Evolutionary conservation across 1,140 invertebrate species (phyloP), one percentile per base, ranked within the genome.

Genomic region (Caerostris darwini): DNA sequence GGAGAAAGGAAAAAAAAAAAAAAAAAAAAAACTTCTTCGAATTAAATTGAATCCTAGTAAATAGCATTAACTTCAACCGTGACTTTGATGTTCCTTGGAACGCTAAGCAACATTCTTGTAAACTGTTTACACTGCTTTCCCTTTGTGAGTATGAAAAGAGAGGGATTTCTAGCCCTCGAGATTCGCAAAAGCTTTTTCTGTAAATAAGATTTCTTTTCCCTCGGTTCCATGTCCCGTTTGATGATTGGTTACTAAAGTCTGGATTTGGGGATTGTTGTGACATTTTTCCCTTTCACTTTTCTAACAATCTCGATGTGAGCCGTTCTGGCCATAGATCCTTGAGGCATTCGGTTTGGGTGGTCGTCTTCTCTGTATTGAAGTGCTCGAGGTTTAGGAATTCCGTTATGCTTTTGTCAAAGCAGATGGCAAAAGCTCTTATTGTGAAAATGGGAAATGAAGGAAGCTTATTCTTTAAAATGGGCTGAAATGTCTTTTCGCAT

Each of bases 21-120:
- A 71, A 12, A 0, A 12, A 77, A 77, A 53, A 77, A 77, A 77
- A 7, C 14, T 4, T 50, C 34, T 50, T 34, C 69, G 69, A 77
- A 34, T 77, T 77, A 77, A 77, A 77, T 77, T 77, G 69, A 77
- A 19, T 85, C n/a, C 86, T 5, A 17, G 50, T 50, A 88, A 88
- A 88, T 88, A 88, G 58, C 59, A 67, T 88, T 88, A 88, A 88
- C 86, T 64, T 67, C 86, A 88, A 67, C 59, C 61, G 19, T 67
- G 86, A 64, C 86, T 88, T 85, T 53, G 58, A 88, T 88, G 61
- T 64, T 64, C 50, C 34, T 88, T 53, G 56, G 82, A 67, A 67
- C 50, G 61, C 86, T 64, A 64, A 67, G 59, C 57, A 67, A 61
- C 86, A 54, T 53, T 88, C 59, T 61, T 61, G 86, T 88, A 88